Conservation (phyloP, 2,797 vertebrate species). For the Helostoma temminkii region DNA sequence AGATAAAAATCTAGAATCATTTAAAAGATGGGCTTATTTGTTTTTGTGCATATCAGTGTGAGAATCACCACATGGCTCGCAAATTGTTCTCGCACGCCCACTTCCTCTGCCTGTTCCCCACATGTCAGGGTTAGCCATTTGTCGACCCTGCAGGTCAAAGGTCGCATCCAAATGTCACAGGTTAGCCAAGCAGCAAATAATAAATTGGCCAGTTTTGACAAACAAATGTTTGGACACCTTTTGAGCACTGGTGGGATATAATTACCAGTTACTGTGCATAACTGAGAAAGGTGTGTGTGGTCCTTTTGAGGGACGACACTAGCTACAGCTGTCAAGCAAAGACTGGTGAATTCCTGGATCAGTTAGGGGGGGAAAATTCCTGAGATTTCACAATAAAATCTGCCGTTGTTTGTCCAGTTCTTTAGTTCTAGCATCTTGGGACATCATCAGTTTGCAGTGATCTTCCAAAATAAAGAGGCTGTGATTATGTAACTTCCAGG, state of each 20-base stretch:
- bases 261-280: constrained; percentile 36
- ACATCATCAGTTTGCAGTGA: constrained; percentile 54
- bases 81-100: constrained; percentile 37
- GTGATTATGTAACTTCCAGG: constrained; percentile 65
- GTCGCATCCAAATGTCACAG: constrained; percentile 53
- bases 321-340: constrained; percentile 55
- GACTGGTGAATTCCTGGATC: constrained; percentile 31
- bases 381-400: constrained; percentile 24
- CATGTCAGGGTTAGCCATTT: constrained; percentile 73
- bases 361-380: constrained; percentile 20
- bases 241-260: constrained; percentile 35
- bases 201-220: constrained; percentile 62
- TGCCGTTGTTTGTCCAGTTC: constrained; percentile 17
- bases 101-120: constrained; percentile 77
- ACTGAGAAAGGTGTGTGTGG: constrained; percentile 69
- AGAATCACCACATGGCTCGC: constrained; percentile 38
- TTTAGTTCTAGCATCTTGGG: constrained; percentile 29
- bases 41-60: constrained; percentile 9
- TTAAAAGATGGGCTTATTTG: constrained; percentile 6
- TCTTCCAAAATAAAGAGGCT: constrained; percentile 64
- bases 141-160: constrained; percentile 66
- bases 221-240: constrained; percentile 50
- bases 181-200: constrained; percentile 75
- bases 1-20: constrained; percentile 11
- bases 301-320: constrained; percentile 57